Conservation (phyloP, 2,797 vertebrate genomes). For the Sebastolobus altivelis region DNA sequence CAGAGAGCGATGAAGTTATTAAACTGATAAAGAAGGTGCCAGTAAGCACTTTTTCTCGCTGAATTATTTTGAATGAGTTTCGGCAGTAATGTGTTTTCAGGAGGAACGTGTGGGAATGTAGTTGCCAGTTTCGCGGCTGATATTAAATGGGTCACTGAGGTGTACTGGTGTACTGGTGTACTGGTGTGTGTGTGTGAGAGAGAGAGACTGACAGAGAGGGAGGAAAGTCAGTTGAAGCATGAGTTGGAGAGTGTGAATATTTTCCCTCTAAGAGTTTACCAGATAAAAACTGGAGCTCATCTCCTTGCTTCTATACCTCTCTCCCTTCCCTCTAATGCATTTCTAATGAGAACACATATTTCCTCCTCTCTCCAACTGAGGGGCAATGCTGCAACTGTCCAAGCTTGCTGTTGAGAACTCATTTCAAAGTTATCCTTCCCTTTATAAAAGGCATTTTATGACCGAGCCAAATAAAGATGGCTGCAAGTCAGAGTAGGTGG, state of each 20-base stretch:
- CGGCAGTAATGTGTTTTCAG: conserved; percentile 53
- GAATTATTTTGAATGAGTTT: conserved; percentile 58
- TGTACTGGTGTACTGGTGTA: conserved; percentile 35
- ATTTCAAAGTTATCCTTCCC: conserved; percentile 68
- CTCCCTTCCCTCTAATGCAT: conserved; percentile 70
- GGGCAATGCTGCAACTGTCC: conserved; percentile 48
- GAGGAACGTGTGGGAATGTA: conserved; percentile 40
- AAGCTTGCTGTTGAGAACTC: conserved; percentile 56
- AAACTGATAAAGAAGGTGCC: conserved; percentile 58
- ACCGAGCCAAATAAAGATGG: conserved; percentile 69
- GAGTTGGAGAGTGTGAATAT: conserved; percentile 59
- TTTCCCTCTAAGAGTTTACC: conserved; percentile 56
- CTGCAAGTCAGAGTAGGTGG: conserved; percentile 49
- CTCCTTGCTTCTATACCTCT: conserved; percentile 38
- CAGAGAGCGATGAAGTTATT: conserved; percentile 53
- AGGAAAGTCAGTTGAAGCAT: conserved; percentile 31
- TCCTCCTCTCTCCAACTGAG: conserved; percentile 52
- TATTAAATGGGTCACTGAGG: conserved; percentile 66
- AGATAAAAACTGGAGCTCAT: conserved; percentile 64
- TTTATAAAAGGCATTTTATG: conserved; percentile 65
- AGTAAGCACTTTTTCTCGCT: conserved; percentile 47
- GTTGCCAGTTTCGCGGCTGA: conserved; percentile 54
- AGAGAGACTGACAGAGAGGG: not conserved
- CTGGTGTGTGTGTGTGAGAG: conserved; percentile 9
- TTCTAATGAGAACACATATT: conserved; percentile 73